phyloP scores from a whole-genome alignment of 30 jellyfish, hydroid and myxozoan species.

The Pelagia noctiluca region DNA sequence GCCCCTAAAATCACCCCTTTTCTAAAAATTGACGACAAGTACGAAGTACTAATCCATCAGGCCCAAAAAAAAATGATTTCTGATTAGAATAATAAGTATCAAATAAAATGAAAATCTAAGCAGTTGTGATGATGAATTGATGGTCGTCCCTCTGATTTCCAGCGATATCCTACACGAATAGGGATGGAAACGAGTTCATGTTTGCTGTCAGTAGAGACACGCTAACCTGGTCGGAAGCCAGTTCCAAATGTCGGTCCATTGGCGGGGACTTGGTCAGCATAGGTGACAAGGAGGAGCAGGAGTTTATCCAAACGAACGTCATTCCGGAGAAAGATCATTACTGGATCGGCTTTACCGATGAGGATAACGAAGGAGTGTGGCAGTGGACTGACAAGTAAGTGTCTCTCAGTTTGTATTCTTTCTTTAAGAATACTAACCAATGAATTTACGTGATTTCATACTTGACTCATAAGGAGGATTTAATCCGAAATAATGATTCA shows the following conservation, averaged over 20 bases:
- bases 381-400: constrained; percentile 98
- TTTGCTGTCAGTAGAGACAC: constrained; percentile 89
- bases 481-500: too few species aligned
- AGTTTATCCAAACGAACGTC: constrained; percentile 74
- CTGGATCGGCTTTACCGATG: constrained; percentile 98
- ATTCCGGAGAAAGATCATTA: constrained; percentile 79
- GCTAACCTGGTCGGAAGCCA: constrained; percentile 91
- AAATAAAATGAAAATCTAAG: too few species aligned
- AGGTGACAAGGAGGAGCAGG: constrained; percentile 92
- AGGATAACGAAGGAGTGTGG: constrained; percentile 89
- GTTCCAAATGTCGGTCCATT: constrained; percentile 83
- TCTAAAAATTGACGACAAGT: not conserved
- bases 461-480: too few species aligned
- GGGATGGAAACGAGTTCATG: constrained; percentile 97
- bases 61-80: too few species aligned
- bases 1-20: too few species aligned
- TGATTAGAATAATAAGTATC: too few species aligned
- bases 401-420: too few species aligned
- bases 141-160: constrained; percentile 77
- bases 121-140: too few species aligned
- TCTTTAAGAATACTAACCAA: too few species aligned
- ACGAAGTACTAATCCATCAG: constrained; percentile 16
- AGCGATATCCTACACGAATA: constrained; percentile 97
- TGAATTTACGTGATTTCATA: too few species aligned
- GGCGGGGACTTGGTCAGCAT: constrained; percentile 97